phyloP scores from a whole-genome alignment of 2,888 invertebrate genomes.

The Orthonychiurus folsomi region DNA sequence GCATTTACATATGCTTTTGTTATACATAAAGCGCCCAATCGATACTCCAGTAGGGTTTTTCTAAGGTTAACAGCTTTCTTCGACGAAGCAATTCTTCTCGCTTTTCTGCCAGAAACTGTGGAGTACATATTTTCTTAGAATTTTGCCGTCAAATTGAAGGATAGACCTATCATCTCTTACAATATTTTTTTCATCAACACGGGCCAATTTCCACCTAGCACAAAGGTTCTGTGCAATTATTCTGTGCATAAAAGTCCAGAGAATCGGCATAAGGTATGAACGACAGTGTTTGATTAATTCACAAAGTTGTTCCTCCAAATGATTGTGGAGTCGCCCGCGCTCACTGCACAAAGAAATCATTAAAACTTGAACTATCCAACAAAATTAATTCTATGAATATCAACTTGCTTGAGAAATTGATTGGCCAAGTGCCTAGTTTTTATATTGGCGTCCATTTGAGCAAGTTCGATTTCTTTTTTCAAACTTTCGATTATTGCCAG shows the following conservation, averaged over 20 bases:
- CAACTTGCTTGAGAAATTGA: constrained; percentile 25
- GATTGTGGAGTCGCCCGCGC: constrained; percentile 31
- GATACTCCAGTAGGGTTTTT: constrained; percentile 31
- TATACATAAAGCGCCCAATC: constrained; percentile 35
- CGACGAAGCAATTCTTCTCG: constrained; percentile 29
- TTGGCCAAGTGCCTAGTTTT: constrained; percentile 36
- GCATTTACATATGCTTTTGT: neutral
- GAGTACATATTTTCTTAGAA: neutral
- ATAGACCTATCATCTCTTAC: constrained; percentile 17
- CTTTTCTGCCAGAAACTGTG: constrained; percentile 24
- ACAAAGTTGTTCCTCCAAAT: constrained; percentile 33
- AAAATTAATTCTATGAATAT: neutral
- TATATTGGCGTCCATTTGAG: constrained; percentile 32
- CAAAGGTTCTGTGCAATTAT: constrained; percentile 29
- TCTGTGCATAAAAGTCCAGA: constrained; percentile 29
- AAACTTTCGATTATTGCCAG: constrained; percentile 27
- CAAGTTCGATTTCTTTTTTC: constrained; percentile 31
- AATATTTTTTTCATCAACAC: constrained; percentile 30
- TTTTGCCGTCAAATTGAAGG: neutral
- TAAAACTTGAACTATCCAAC: neutral
- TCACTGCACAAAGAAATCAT: constrained; percentile 21
- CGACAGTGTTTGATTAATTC: constrained; percentile 28
- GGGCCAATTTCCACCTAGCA: constrained; percentile 29
- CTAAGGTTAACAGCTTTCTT: constrained; percentile 29
- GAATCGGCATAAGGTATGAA: constrained; percentile 35